These are phyloP conservation scores for Phoeniculus purpureus DNA, from an alignment of 2,797 vertebrate genomes.

Conservation along the genomic window DNA sequence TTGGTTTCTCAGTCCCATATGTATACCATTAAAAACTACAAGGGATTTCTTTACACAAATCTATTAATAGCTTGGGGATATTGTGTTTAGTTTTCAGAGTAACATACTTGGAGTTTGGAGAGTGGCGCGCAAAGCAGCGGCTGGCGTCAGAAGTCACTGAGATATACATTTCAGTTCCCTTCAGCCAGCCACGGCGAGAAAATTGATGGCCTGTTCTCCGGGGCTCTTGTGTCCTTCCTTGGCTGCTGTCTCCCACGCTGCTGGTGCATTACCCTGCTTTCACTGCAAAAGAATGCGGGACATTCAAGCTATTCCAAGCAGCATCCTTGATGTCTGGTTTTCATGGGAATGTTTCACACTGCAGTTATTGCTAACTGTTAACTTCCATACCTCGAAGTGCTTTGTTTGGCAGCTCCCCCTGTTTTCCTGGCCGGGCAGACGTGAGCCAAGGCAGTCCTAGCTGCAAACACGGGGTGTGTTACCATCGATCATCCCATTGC, in stretches of 20 bases:
- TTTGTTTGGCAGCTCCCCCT: slow-evolving; percentile 75
- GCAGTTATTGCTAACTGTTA: slow-evolving; percentile 72
- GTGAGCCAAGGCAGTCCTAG: slow-evolving; percentile 44
- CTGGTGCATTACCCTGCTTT: slow-evolving; percentile 56
- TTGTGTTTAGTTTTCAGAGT: background rate
- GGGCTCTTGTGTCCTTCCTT: slow-evolving; percentile 20
- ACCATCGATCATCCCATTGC: slow-evolving; percentile 49
- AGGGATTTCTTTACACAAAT: slow-evolving; percentile 59
- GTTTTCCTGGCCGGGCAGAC: slow-evolving; percentile 73
- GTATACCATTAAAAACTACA: slow-evolving; percentile 72
- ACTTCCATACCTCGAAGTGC: slow-evolving; percentile 73
- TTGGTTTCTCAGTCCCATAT: slow-evolving; percentile 64
- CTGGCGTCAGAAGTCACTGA: slow-evolving; percentile 16
- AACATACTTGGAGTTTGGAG: background rate
- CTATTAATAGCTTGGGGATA: slow-evolving; percentile 50
- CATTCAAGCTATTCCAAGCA: slow-evolving; percentile 78
- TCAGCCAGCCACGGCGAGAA: slow-evolving; percentile 46
- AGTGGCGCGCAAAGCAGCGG: background rate
- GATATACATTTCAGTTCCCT: slow-evolving; percentile 53
- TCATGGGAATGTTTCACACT: slow-evolving; percentile 78
- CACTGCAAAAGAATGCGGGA: slow-evolving; percentile 80
- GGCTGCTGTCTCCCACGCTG: slow-evolving; percentile 70
- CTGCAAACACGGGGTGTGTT: slow-evolving; percentile 8
- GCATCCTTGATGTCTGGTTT: slow-evolving; percentile 80
- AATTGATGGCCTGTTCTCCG: slow-evolving; percentile 57